Evolutionary conservation across 2,888 invertebrate species (phyloP), one percentile per base, ranked within the genome.

Genomic region (Drosophila flavopinicola): DNA sequence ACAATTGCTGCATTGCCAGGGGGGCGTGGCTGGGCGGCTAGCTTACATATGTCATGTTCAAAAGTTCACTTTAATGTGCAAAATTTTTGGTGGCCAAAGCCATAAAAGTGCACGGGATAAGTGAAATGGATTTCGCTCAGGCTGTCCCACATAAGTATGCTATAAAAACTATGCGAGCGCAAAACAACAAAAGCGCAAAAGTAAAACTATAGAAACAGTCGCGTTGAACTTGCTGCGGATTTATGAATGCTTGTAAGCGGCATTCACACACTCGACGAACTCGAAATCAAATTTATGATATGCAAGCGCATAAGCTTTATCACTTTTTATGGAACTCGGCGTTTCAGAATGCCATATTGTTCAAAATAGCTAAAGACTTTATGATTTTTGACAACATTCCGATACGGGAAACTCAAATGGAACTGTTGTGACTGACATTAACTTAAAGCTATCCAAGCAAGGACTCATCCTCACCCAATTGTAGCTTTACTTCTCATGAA

Each of bases 11-110:
- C 32, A 33, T 10, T 20, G 35, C 6, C n/a, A 5, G 41, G 2
- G n/a, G 0, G 0, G 29, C 5, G 17, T 9, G n/a, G 5, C n/a
- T 11, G 11, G 1, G 25, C 17, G 11, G 1, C 32, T 67, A 63
- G 68, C 79, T 75, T 73, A 79, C 80, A 86, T 84, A 85, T 85
- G 86, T 86, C 80, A 79, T 84, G 84, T 74, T 41, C 65, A 73
- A 80, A 86, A 80, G 71, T 84, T 86, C 61, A 54, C 85, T 84
- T 86, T 86, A 86, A 80, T 80, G 80, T 71, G 80, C 67, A 86
- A 76, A 86, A 85, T 84, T 78, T 86, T 85, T 75, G 70, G 78
- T 73, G 77, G 78, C 67, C 65, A 71, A 79, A 76, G 85, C 85
- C 85, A 70, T 86, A 86, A 86, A 86, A 86, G 75, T 80, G 80